These are phyloP conservation scores for Podilymbus podiceps DNA, from an alignment of 2,113 vertebrate genomes.

Conservation along the genomic window DNA sequence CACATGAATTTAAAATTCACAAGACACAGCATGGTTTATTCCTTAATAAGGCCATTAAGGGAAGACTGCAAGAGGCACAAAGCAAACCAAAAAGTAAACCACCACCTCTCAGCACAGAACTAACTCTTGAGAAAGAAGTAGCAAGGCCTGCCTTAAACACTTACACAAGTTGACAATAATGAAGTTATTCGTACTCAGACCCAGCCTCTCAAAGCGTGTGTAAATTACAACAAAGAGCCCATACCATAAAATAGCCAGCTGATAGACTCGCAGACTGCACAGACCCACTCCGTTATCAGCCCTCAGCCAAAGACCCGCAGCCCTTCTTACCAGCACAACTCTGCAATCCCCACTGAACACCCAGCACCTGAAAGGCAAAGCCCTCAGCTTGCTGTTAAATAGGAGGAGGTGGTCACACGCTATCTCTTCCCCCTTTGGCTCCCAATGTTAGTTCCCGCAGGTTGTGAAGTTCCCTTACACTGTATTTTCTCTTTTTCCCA, in stretches of 20 bases:
- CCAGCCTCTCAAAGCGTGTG: accelerated
- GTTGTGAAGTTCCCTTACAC: neutral
- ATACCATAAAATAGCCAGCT: neutral
- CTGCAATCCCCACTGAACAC: neutral
- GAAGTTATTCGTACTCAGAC: neutral
- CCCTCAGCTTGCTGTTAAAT: neutral
- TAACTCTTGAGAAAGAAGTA: neutral
- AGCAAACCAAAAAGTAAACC: neutral
- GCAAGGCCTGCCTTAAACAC: neutral
- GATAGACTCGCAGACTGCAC: accelerated
- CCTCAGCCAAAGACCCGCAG: neutral
- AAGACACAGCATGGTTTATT: neutral
- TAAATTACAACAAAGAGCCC: neutral
- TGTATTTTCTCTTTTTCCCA: neutral
- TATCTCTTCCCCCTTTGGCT: conserved; percentile 1
- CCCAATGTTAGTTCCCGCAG: neutral
- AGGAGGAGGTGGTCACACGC: neutral
- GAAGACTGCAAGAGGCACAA: neutral
- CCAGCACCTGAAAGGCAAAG: neutral
- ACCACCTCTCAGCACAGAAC: neutral
- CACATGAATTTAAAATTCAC: neutral
- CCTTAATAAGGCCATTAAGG: neutral
- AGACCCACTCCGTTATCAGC: neutral
- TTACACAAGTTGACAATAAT: neutral
- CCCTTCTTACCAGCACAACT: neutral